Evolutionary conservation across 1,140 invertebrate species (phyloP), one percentile per base, ranked within the genome.

Genomic region (Steinernema khuongi): DNA sequence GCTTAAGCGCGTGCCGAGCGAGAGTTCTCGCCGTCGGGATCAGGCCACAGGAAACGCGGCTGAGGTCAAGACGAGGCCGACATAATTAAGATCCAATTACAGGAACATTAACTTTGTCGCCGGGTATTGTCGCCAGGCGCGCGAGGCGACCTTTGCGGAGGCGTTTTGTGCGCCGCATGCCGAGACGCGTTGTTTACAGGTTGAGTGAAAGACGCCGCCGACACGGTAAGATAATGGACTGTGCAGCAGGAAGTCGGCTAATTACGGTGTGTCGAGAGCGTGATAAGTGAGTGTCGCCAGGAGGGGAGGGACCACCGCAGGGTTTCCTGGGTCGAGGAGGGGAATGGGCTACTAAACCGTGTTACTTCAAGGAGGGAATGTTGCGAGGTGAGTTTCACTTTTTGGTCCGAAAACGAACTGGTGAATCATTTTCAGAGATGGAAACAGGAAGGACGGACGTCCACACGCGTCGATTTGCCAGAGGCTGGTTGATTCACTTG

Each of bases 21-120:
- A n/a, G n/a, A n/a, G n/a, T n/a, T n/a, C n/a, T n/a, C n/a, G n/a
- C n/a, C n/a, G n/a, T n/a, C n/a, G n/a, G n/a, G n/a, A n/a, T n/a
- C n/a, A n/a, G n/a, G 50, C 36, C 50, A 60, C 50, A 60, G 50
- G 50, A 60, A 60, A 22, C 50, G 50, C n/a, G n/a, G n/a, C 11
- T 26, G 50, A 60, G 50, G 50, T 60, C 50, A 60, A 41, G 50
- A 60, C 7, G 26, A 60, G 50, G 36, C 36, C 36, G 36, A 41
- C 36, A 60, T 60, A 60, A 60, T 60, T 60, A 60, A 60, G 50
- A 60, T 60, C 50, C 50, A 60, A 60, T 60, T 60, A 60, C 50
- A 60, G 50, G 19, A n/a, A n/a, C 50, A 60, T 60, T 60, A 60
- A 60, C 50, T 60, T 60, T 60, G 50, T 60, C 50, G 50, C 50